A percentile compares a stretch with the other conserved stretches of the same genome.
Conservation (phyloP, 2,797 vertebrate genomes). For the Smutsia temminckii region DNA sequence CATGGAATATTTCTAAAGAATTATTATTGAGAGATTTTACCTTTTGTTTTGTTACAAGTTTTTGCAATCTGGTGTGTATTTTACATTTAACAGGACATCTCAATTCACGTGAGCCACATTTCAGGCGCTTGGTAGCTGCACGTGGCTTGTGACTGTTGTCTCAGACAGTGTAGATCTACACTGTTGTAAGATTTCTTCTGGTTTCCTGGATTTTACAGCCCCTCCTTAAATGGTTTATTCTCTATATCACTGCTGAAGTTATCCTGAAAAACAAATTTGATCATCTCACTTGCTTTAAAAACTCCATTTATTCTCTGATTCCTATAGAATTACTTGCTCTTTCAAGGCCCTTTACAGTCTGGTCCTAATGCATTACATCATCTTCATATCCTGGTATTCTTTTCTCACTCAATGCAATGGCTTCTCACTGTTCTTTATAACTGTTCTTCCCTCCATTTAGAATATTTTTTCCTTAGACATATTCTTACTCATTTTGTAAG, state of each 20-base stretch:
- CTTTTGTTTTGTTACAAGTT: background rate
- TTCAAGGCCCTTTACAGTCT: background rate
- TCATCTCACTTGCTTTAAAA: slow-evolving; percentile 37
- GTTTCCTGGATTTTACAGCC: slow-evolving; percentile 20
- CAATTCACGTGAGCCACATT: background rate
- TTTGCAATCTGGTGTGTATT: slow-evolving; percentile 2
- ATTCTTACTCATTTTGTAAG: slow-evolving; percentile 17
- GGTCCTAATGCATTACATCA: slow-evolving; percentile 2
- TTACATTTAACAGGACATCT: background rate
- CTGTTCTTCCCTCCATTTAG: background rate
- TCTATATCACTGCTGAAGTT: background rate
- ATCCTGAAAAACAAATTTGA: background rate
- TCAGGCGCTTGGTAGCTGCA: background rate
- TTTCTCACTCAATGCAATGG: background rate
- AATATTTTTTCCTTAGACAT: slow-evolving; percentile 24
- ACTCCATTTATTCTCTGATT: background rate
- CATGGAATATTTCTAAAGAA: background rate
- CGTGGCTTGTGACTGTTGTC: background rate
- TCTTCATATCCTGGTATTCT: background rate
- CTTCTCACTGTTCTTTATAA: background rate
- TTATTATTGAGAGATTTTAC: slow-evolving; percentile 9
- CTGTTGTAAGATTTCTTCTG: background rate
- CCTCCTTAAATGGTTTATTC: slow-evolving; percentile 25
- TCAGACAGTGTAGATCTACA: background rate
- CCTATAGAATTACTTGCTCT: slow-evolving; percentile 1